These are phyloP conservation scores for Ochropacha duplaris DNA, from an alignment of 2,888 invertebrate species.

Conservation along the genomic window DNA sequence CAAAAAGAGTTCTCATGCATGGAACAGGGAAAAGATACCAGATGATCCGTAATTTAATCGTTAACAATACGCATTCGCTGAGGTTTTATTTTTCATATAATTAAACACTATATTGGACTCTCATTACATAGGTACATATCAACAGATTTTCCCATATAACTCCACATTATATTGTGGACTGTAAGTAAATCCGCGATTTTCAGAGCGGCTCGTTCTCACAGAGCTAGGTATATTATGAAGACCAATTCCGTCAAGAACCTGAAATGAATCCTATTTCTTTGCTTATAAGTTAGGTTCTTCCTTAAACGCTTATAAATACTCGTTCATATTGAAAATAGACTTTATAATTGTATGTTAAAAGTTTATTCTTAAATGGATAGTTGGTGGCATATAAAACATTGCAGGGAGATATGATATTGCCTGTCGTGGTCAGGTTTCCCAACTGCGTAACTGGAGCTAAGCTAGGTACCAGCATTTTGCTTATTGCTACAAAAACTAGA, in stretches of 20 bases:
- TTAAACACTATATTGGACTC: constrained; percentile 21
- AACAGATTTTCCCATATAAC: constrained; percentile 26
- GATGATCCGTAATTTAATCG: constrained; percentile 1
- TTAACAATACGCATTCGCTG: constrained; percentile 16
- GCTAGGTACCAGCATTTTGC: constrained; percentile 33
- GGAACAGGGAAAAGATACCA: not conserved
- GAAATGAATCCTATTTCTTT: constrained; percentile 20
- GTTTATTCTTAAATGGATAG: constrained; percentile 26
- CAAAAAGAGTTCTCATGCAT: not conserved
- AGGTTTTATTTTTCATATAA: constrained; percentile 36
- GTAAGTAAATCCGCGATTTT: constrained; percentile 48
- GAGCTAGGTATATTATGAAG: constrained; percentile 20
- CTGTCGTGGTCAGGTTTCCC: constrained; percentile 56
- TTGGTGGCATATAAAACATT: constrained; percentile 27
- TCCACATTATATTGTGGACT: constrained; percentile 15
- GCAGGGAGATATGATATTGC: constrained; percentile 23
- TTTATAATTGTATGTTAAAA: constrained; percentile 26
- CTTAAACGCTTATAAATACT: constrained; percentile 9
- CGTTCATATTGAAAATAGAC: constrained; percentile 24
- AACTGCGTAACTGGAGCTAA: constrained; percentile 40
- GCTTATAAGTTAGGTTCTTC: constrained; percentile 19
- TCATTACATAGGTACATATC: constrained; percentile 22
- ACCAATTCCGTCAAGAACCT: constrained; percentile 17
- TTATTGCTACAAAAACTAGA: constrained; percentile 46
- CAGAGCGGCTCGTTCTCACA: constrained; percentile 65